Evolutionary conservation across 2,888 invertebrate genomes (phyloP).

Genomic region (Rhagophthalmus giganteus): DNA sequence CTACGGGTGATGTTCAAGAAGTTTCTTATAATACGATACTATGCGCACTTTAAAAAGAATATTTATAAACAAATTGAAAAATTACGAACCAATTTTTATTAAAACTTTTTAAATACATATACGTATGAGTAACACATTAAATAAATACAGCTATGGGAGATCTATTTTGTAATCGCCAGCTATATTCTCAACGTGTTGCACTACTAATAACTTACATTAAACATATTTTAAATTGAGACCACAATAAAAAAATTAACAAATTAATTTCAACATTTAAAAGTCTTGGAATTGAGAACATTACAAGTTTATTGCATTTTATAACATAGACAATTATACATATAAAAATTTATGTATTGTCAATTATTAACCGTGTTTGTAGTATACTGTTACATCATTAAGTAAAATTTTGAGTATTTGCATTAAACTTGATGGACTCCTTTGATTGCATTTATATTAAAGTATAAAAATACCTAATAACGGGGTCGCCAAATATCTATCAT

Average conservation of each 20-base stretch:
- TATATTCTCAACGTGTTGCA: slow-evolving; percentile 34
- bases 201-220: slow-evolving; percentile 47
- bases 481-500: slow-evolving; percentile 16
- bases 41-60: no score
- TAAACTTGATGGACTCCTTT: slow-evolving; percentile 8
- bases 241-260: slow-evolving; percentile 42
- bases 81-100: slow-evolving; percentile 29
- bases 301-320: slow-evolving; percentile 35
- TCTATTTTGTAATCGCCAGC: slow-evolving; percentile 47
- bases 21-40: no score
- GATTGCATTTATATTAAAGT: slow-evolving; percentile 21
- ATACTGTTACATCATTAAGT: no score
- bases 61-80: no score
- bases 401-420: slow-evolving; percentile 23
- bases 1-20: no score
- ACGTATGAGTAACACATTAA: slow-evolving; percentile 52
- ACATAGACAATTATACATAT: no score
- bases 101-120: slow-evolving; percentile 48
- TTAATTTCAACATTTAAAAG: slow-evolving; percentile 36
- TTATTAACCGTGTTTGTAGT: no score
- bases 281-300: slow-evolving; percentile 27
- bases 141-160: slow-evolving; percentile 45
- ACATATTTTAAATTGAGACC: slow-evolving; percentile 46
- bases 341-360: slow-evolving; percentile 22
- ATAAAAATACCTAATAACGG: slow-evolving; percentile 34